phyloP scores from a whole-genome alignment of 2,113 vertebrate species.

The Ceyx melanurus region DNA sequence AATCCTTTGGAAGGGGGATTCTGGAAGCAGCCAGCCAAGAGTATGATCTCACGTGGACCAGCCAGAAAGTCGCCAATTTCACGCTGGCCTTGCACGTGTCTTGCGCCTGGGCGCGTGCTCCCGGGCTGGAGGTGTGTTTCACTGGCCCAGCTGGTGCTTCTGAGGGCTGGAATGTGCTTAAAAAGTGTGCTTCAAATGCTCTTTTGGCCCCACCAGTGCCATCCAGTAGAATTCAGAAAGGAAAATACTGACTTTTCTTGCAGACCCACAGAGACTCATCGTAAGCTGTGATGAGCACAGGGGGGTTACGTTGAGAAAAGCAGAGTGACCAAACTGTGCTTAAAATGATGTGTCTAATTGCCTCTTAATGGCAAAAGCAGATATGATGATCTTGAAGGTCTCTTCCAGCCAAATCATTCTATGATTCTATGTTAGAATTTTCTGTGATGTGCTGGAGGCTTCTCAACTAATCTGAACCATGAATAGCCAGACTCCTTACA shows the following conservation, averaged over 20 bases:
- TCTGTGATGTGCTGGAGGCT: background rate
- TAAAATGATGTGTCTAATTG: background rate
- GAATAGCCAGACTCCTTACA: background rate
- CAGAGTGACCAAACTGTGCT: background rate
- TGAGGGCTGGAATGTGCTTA: background rate
- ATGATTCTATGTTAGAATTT: background rate
- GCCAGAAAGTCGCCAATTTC: conserved; percentile 1
- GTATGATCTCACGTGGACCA: conserved; percentile 46
- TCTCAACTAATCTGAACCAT: background rate
- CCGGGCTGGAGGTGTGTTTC: background rate
- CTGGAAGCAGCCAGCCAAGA: conserved; percentile 25
- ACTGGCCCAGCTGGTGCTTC: background rate
- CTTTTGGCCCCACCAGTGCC: background rate
- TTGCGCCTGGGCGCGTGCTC: background rate
- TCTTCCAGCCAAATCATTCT: too few relatives aligned
- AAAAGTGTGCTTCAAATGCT: background rate
- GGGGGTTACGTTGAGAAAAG: background rate
- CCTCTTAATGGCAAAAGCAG: background rate
- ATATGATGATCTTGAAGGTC: too few relatives aligned
- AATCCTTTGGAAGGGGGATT: conserved; percentile 34
- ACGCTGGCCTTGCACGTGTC: background rate
- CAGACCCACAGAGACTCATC: background rate
- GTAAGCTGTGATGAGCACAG: background rate
- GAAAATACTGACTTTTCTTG: background rate
- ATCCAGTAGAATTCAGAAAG: background rate